Percentiles rank a stretch among this genome's conserved stretches.
These are phyloP conservation scores for Diorhabda sublineata DNA, from an alignment of 1,140 invertebrate species.

Conservation along the genomic window DNA sequence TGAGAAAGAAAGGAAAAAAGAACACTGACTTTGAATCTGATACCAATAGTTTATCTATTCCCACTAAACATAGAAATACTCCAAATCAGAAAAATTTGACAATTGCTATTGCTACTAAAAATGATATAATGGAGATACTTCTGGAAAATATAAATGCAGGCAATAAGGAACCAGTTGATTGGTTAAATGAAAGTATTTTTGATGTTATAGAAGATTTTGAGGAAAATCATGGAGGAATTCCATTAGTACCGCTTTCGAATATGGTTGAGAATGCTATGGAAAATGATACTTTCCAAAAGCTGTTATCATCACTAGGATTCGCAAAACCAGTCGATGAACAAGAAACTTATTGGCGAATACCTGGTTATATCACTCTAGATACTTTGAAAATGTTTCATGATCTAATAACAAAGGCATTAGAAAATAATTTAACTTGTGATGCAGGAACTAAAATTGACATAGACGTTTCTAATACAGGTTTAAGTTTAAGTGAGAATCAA, in stretches of 20 bases:
- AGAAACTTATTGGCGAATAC: conserved; percentile 61
- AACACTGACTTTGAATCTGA: background rate
- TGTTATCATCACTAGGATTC: conserved; percentile 57
- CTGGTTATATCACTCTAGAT: conserved; percentile 47
- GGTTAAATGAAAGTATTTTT: conserved; percentile 58
- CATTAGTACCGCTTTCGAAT: conserved; percentile 61
- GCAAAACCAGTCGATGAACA: conserved; percentile 56
- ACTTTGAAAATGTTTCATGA: conserved; percentile 49
- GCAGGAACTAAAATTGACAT: conserved; percentile 20
- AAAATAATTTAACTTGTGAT: conserved; percentile 43
- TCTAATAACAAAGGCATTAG: conserved; percentile 48
- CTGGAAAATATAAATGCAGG: conserved; percentile 6
- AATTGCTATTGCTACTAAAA: background rate
- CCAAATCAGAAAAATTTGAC: background rate
- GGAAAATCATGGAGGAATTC: conserved; percentile 52
- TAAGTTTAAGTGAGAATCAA: conserved; percentile 1
- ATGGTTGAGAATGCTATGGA: conserved; percentile 57
- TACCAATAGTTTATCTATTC: background rate
- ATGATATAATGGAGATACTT: conserved; percentile 1
- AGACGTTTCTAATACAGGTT: background rate
- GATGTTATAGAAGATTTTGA: conserved; percentile 59
- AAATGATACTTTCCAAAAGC: conserved; percentile 53
- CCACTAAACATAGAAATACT: background rate
- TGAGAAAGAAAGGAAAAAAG: conserved; percentile 27
- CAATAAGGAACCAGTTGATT: conserved; percentile 51